phyloP scores from a whole-genome alignment of 2,113 vertebrate species.

The Salvator merianae region DNA sequence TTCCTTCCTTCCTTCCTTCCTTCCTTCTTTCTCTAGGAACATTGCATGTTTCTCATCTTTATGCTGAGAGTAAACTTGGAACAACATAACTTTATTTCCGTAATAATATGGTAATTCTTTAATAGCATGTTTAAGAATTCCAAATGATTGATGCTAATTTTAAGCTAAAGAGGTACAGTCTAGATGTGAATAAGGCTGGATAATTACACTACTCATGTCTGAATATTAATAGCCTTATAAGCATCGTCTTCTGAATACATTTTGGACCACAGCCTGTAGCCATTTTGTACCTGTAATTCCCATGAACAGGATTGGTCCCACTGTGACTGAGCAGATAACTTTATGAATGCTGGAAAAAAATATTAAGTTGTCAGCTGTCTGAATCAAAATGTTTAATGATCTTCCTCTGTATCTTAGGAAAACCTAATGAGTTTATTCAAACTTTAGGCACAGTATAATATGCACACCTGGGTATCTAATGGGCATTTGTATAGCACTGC shows the following conservation, averaged over 20 bases:
- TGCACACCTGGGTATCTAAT: slow-evolving; percentile 19
- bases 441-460: slow-evolving; percentile 10
- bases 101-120: slow-evolving; percentile 32
- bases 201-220: slow-evolving; percentile 5
- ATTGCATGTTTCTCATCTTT: accelerated
- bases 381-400: slow-evolving; percentile 39
- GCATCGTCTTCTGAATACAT: slow-evolving; percentile 14
- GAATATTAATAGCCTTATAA: slow-evolving; percentile 31
- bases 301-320: background rate
- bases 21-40: slow-evolving; percentile 6
- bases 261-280: slow-evolving; percentile 13
- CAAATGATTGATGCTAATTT: slow-evolving; percentile 40
- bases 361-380: slow-evolving; percentile 14
- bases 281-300: background rate
- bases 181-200: slow-evolving; percentile 34
- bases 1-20: background rate
- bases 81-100: slow-evolving; percentile 8
- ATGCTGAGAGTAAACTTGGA: background rate
- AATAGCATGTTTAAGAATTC: slow-evolving; percentile 39
- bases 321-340: background rate
- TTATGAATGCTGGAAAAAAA: background rate
- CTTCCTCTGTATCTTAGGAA: background rate
- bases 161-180: slow-evolving; percentile 30
- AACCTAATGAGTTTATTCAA: slow-evolving; percentile 22
- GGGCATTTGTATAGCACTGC: background rate